Evolutionary conservation across 2,113 vertebrate genomes (phyloP), one percentile per base, ranked within the genome.

Genomic region (Osmerus mordax): DNA sequence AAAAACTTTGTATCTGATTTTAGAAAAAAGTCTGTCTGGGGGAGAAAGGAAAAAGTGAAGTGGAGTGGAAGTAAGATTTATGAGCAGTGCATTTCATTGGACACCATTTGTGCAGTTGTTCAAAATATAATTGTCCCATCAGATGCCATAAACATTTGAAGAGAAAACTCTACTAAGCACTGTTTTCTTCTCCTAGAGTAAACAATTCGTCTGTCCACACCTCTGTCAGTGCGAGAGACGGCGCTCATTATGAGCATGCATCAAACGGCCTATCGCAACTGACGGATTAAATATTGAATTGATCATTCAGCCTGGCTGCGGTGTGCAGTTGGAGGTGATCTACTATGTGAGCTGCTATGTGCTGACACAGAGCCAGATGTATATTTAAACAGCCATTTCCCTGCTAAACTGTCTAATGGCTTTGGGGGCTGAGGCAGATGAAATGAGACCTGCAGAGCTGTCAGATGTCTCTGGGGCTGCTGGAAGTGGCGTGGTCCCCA

Each of bases 321-420:
- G n/a, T 2, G 53, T 32, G 60, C n/a, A 65, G 3, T 56, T 77
- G 84, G 82, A 78, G 78, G 70, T 25, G 60, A 62, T 62, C 28
- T 62, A 81, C 77, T 76, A 62, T 79, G 75, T 75, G 74, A 53
- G 51, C 79, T 81, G 79, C 60, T 78, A 73, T 78, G 76, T 83
- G 87, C 90, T 86, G 86, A 90, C 86, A 79, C 78, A 59, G 65
- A 87, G 81, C 85, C 83, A 88, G 84, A 91, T 87, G 84, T 88
- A 90, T 91, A 88, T 92, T 90, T 92, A 75, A 90, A 75, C 81
- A 90, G 87, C 78, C 81, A 70, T 87, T 90, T 91, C 86, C 86
- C 78, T 55, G 81, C 80, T 87, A 90, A 92, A 91, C 84, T 89
- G 86, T 77, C 77, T 84, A 88, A 89, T 89, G 87, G 88, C 85